Evolutionary conservation across 2,888 invertebrate genomes (phyloP), one percentile per base, ranked within the genome.

Genomic region (Zelleria hepariella): DNA sequence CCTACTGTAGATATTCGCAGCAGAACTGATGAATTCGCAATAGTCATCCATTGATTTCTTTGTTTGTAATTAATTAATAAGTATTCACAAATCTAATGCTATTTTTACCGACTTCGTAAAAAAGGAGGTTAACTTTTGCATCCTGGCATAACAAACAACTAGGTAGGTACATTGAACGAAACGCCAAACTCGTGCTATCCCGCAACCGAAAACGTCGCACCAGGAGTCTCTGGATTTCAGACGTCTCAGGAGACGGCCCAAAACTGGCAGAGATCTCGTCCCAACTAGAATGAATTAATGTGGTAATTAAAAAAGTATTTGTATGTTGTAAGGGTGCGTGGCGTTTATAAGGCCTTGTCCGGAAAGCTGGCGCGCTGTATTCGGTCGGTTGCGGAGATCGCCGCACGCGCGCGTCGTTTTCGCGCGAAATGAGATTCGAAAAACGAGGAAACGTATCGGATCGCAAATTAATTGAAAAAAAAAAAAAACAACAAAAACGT

Each of bases 181-280:
- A 26, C 7, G 7, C 26, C 7, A 5, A 26, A 26, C 4, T 26
- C 4, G 4, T 15, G 15, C 32, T 4, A 42, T 10, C 4, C 32
- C 15, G 32, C 2, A 2, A 32, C 32, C 6, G 32, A 42, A 42
- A 42, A 15, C 15, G 10, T 42, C n/a, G n/a, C n/a, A n/a, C n/a
- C 10, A 42, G 32, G 15, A 42, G 1, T 8, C 0, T 1, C 15
- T 10, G 32, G 15, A 42, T 42, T 42, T 42, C 32, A 42, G 32
- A 3, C 32, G 32, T 42, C 32, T 42, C 32, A 42, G 32, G 15
- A 1, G 32, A 15, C 10, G 15, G 32, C 69, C 66, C 73, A 68
- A 69, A 82, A 84, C 85, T 84, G 79, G 84, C 70, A 72, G 72
- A 70, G 75, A 83, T 83, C 86, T 77, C 74, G 85, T 80, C 74